Evolutionary conservation across 1,140 invertebrate species (phyloP).

Genomic region (Brevipalpus yothersi): DNA sequence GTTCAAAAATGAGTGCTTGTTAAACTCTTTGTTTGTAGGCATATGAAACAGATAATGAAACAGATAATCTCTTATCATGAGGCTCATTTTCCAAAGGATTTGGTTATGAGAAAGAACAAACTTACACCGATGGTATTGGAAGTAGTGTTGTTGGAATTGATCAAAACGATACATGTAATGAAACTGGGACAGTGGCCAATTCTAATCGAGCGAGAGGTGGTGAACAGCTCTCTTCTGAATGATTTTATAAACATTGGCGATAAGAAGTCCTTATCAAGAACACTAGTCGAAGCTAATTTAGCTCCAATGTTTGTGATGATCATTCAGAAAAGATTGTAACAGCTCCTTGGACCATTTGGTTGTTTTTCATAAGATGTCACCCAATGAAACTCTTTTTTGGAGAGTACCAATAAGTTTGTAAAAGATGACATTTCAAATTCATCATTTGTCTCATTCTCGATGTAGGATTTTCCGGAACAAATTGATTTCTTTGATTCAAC

Average conservation of each 20-base stretch:
- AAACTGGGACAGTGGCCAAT: background rate
- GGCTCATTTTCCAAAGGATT: constrained; percentile 79
- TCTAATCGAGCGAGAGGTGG: too few species aligned
- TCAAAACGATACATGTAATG: background rate
- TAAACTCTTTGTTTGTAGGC: constrained; percentile 42
- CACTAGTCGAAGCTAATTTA: too few species aligned
- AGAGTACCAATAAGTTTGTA: constrained; percentile 93
- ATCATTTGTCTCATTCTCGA: constrained; percentile 98
- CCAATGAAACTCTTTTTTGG: constrained; percentile 98
- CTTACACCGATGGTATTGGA: constrained; percentile 35
- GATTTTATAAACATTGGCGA: too few species aligned
- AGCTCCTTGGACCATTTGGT: too few species aligned
- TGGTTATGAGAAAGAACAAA: constrained; percentile 62
- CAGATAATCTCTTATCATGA: constrained; percentile 34
- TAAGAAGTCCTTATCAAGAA: too few species aligned
- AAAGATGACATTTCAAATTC: constrained; percentile 78
- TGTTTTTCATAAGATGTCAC: constrained; percentile 99
- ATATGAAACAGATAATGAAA: constrained; percentile 31
- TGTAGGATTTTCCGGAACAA: constrained; percentile 99
- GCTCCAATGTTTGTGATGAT: too few species aligned
- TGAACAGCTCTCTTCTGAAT: too few species aligned
- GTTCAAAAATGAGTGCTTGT: too few species aligned
- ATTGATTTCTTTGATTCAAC: constrained; percentile 90
- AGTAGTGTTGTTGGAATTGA: constrained; percentile 13
- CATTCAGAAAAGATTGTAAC: too few species aligned